A percentile compares a stretch with the other conserved stretches of the same genome.
Evolutionary conservation across 2,113 vertebrate genomes (phyloP).

Genomic region (Paradisaea rubra): DNA sequence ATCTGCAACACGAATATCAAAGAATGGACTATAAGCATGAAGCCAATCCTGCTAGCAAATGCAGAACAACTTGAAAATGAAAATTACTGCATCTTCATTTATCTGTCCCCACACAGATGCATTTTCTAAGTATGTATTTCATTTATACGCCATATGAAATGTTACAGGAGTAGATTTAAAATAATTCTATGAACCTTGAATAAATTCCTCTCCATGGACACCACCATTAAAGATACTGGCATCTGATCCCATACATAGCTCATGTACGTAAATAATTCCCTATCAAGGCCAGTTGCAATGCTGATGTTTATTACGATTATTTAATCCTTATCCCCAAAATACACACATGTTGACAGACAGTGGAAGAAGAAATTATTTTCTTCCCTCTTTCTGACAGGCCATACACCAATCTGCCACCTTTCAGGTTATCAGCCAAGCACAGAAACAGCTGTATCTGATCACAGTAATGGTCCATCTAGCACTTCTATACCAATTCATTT

Average conservation of each 20-base stretch:
- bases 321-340: not conserved
- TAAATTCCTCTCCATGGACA: not conserved
- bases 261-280: not conserved
- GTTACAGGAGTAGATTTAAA: not conserved
- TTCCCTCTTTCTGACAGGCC: not conserved
- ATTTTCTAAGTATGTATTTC: not conserved
- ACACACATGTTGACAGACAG: not conserved
- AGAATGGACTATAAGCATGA: not conserved
- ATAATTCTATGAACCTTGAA: not conserved
- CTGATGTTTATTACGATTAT: not conserved
- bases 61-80: not conserved
- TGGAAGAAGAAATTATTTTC: not conserved
- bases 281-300: not conserved
- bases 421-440: not conserved
- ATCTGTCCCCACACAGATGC: not conserved
- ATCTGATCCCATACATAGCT: not conserved
- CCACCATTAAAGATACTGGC: not conserved
- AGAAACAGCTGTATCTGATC: slow-evolving; percentile 28
- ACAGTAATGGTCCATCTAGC: not conserved
- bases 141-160: not conserved
- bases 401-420: not conserved
- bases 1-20: not conserved
- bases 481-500: not conserved
- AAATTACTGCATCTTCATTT: not conserved
- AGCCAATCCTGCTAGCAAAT: not conserved